A percentile compares a stretch with the other conserved stretches of the same genome.
Conservation (phyloP, 1,140 invertebrate genomes). For the Tetramorium simillimum region DNA sequence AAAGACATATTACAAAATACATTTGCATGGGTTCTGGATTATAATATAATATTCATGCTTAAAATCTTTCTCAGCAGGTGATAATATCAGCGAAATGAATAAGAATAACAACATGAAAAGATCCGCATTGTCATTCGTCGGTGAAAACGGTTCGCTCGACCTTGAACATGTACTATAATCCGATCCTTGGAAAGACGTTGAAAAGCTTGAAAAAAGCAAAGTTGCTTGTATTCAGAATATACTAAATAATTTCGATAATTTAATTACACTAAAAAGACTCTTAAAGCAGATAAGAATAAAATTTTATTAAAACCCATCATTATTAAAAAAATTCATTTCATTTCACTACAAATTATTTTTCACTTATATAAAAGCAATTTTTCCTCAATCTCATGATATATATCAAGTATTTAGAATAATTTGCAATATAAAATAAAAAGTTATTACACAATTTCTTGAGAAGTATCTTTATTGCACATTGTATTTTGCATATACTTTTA, state of each 20-base stretch:
- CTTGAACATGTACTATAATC: constrained; percentile 37
- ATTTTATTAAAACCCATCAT: background rate
- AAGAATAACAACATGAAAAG: constrained; percentile 22
- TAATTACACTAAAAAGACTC: background rate
- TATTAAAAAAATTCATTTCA: background rate
- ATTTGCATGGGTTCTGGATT: background rate
- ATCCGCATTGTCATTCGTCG: constrained; percentile 43
- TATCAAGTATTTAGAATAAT: no score
- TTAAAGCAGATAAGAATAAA: background rate
- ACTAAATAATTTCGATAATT: constrained; percentile 24
- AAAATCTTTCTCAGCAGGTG: background rate
- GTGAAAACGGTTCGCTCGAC: constrained; percentile 29
- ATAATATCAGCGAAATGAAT: constrained; percentile 25
- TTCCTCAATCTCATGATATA: no score
- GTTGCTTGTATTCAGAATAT: constrained; percentile 12
- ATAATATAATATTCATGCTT: background rate
- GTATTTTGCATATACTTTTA: no score
- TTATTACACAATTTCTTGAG: no score
- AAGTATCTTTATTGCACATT: no score
- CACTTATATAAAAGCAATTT: no score
- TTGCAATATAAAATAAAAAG: no score
- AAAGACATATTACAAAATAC: background rate
- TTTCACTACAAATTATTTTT: no score
- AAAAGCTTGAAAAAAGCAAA: constrained; percentile 10
- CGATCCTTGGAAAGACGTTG: background rate